Percentiles rank a stretch among this genome's conserved stretches.
Evolutionary conservation across 2,888 invertebrate genomes (phyloP).

Genomic region (Aphelenchoides bicaudatus): DNA sequence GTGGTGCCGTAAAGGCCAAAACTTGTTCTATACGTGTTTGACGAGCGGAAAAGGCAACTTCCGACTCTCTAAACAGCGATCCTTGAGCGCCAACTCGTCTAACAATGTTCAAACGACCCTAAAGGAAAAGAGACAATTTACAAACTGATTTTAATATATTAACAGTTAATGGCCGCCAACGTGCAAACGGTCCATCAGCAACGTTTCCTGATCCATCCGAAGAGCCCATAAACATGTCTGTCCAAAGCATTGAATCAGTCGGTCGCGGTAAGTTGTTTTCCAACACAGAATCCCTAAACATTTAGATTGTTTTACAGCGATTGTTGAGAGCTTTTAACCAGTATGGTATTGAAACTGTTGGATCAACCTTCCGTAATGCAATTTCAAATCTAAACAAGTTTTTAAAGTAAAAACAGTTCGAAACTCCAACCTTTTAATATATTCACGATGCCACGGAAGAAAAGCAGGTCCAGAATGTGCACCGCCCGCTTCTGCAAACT

Average conservation of each 20-base stretch:
- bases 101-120: conserved; percentile 35
- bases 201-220: conserved; percentile 33
- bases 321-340: conserved; percentile 51
- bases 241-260: conserved; percentile 44
- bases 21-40: conserved; percentile 39
- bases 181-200: conserved; percentile 41
- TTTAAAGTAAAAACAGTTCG: too few relatives aligned
- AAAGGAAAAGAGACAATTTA: neutral
- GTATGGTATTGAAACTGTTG: conserved; percentile 41
- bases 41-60: conserved; percentile 35
- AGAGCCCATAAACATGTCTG: conserved; percentile 30
- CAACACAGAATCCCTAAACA: conserved; percentile 31
- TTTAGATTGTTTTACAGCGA: conserved; percentile 49
- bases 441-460: conserved; percentile 53
- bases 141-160: conserved; percentile 30
- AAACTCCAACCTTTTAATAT: conserved; percentile 33
- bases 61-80: conserved; percentile 40
- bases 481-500: conserved; percentile 45
- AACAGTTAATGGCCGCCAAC: conserved; percentile 43
- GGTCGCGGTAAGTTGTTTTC: conserved; percentile 37
- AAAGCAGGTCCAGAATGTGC: conserved; percentile 57
- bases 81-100: conserved; percentile 43
- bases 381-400: conserved; percentile 46
- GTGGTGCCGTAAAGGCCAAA: conserved; percentile 41
- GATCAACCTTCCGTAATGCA: conserved; percentile 45